Conservation (phyloP, 2,888 invertebrate species). For the Leptinotarsa haldemani region DNA sequence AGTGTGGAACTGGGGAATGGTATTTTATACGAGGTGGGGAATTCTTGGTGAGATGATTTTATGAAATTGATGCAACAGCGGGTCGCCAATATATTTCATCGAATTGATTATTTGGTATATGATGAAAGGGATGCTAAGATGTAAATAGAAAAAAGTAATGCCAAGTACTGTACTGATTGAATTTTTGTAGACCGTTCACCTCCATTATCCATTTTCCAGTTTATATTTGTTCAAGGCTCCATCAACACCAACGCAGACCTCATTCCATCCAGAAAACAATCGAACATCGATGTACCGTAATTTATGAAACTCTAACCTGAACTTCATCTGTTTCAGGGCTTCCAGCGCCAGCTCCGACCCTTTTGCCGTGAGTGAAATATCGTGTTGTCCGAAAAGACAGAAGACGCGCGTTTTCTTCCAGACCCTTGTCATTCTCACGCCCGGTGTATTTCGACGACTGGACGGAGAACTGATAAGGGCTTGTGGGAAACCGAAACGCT, state of each 20-base stretch:
- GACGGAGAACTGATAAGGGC: slow-evolving; percentile 99
- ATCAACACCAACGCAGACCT: not conserved
- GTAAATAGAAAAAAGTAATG: no score
- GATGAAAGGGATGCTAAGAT: no score
- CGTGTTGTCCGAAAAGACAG: slow-evolving; percentile 43
- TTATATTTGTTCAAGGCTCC: not conserved
- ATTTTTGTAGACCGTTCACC: no score
- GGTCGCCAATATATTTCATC: no score
- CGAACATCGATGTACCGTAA: not conserved
- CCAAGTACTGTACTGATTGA: no score
- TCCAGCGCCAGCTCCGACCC: slow-evolving; percentile 30
- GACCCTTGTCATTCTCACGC: slow-evolving; percentile 96
- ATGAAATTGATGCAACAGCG: not conserved
- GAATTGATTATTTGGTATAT: no score
- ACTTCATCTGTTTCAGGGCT: slow-evolving; percentile 16
- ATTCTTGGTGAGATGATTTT: not conserved
- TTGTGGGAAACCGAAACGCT: slow-evolving; percentile 73
- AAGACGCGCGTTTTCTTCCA: slow-evolving; percentile 63
- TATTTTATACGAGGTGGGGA: not conserved
- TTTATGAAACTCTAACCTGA: not conserved
- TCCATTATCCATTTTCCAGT: not conserved
- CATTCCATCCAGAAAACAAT: not conserved
- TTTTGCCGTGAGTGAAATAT: slow-evolving; percentile 39
- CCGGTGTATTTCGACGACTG: slow-evolving; percentile 89
- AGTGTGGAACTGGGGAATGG: not conserved